Evolutionary conservation across 2,888 invertebrate species (phyloP).

Genomic region (Philereme transversata): DNA sequence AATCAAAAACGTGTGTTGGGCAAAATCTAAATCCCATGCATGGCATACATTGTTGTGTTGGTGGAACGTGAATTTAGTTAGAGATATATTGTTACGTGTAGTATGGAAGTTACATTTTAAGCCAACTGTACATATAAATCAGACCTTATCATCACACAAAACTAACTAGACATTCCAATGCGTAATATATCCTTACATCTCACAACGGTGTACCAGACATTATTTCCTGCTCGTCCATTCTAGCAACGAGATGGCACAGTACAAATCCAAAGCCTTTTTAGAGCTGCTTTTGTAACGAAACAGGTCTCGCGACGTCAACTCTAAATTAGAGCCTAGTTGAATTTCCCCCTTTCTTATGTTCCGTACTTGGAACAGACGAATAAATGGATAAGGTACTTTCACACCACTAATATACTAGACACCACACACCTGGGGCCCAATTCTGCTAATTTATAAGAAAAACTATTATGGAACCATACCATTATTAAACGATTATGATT

Average conservation of each 20-base stretch:
- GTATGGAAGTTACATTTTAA: no score
- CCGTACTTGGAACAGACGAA: slow-evolving; percentile 35
- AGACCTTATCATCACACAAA: no score
- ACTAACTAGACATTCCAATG: neutral
- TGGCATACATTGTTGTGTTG: no score
- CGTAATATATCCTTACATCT: neutral
- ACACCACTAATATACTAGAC: neutral
- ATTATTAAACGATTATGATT: no score
- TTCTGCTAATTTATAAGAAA: no score
- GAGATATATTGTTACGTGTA: no score
- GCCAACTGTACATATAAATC: no score
- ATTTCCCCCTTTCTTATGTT: slow-evolving; percentile 70
- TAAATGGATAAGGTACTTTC: slow-evolving; percentile 14
- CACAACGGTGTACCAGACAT: neutral
- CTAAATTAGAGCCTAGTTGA: slow-evolving; percentile 64
- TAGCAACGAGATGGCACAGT: slow-evolving; percentile 28
- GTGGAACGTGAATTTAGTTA: no score
- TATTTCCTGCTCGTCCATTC: slow-evolving; percentile 19
- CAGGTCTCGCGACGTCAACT: slow-evolving; percentile 62
- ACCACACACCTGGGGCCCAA: no score
- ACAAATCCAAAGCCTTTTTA: slow-evolving; percentile 51
- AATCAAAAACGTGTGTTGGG: no score
- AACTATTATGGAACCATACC: no score
- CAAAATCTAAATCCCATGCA: no score
- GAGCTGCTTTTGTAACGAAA: slow-evolving; percentile 66